A percentile compares a stretch with the other conserved stretches of the same genome.
Evolutionary conservation across 2,113 vertebrate genomes (phyloP).

Genomic region (Amia ocellicauda): DNA sequence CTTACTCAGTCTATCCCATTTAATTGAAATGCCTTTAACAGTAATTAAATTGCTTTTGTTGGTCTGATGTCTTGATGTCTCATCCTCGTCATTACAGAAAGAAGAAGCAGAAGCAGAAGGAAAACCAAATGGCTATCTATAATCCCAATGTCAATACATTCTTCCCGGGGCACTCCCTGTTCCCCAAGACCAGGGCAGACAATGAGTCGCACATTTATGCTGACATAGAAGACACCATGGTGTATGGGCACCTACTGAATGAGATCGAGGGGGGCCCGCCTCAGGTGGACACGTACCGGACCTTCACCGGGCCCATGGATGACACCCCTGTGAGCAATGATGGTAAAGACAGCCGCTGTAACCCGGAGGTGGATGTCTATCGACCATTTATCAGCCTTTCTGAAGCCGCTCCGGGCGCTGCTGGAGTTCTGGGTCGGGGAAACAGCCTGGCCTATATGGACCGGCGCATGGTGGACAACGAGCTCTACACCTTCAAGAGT

Average conservation of each 20-base stretch:
- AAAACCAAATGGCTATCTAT: constrained; percentile 68
- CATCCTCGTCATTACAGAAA: constrained; percentile 57
- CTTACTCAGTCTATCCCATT: too few relatives aligned
- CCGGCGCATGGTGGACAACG: constrained; percentile 66
- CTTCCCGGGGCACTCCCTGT: constrained; percentile 56
- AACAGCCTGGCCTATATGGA: constrained; percentile 60
- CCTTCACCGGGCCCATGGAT: constrained; percentile 63
- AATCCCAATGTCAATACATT: constrained; percentile 71
- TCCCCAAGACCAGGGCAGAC: constrained; percentile 63
- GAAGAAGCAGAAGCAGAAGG: constrained; percentile 50
- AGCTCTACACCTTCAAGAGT: constrained; percentile 75
- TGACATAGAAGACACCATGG: constrained; percentile 80
- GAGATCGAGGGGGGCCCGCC: constrained; percentile 36
- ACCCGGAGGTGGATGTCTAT: constrained; percentile 66
- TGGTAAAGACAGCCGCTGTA: constrained; percentile 28
- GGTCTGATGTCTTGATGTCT: background rate
- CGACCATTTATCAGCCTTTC: constrained; percentile 68
- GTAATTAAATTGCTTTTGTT: constrained; percentile 11
- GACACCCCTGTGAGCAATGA: constrained; percentile 61
- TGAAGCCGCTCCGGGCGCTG: constrained; percentile 66
- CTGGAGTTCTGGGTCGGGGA: constrained; percentile 54
- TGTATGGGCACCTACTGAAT: constrained; percentile 75
- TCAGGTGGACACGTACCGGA: constrained; percentile 58
- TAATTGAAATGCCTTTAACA: too few relatives aligned
- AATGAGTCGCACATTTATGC: constrained; percentile 85